Evolutionary conservation across 2,797 vertebrate species (phyloP), one percentile per base, ranked within the genome.

Genomic region (Lerista edwardsae): DNA sequence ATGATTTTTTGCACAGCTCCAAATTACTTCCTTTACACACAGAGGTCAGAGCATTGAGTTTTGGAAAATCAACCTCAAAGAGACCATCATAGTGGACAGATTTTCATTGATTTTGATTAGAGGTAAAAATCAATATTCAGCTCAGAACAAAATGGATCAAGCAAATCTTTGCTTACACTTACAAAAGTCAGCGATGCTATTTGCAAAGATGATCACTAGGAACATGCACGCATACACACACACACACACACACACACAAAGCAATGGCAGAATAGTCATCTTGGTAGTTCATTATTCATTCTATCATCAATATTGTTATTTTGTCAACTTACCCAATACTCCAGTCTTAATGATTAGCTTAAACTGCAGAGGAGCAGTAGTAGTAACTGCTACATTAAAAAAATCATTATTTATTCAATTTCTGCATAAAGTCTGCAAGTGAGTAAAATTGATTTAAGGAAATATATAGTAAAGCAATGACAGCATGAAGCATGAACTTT

Each of bases 51-150:
- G 29, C 64, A 76, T 31, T 17, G 55, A 59, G 64, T 39, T 31
- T 36, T 84, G 47, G 47, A 59, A 84, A 84, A 77, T 39, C 75
- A 76, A 44, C 21, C 74, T 83, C 23, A 55, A 9, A 34, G 36
- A 77, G 39, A 27, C 51, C 29, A 57, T 67, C 51, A 27, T 31
- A 29, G 9, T 41, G 7, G 36, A 69, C n/a, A 29, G 36, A 27
- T 77, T 77, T 61, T 75, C 74, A 84, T 34, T 68, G 74, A 69
- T 76, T 55, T 84, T 77, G 82, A 84, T 84, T 67, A 84, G 74
- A 84, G 29, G 36, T 76, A 51, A 84, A 84, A 76, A 84, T 84
- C 82, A 84, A 77, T 84, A 84, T 65, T 76, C 51, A 69, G 17
- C 64, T 69, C 74, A 61, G 74, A 77, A 84, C 64, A 77, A 77